These are phyloP conservation scores for Macrotus californicus DNA, from an alignment of 2,113 vertebrate genomes.

Conservation along the genomic window DNA sequence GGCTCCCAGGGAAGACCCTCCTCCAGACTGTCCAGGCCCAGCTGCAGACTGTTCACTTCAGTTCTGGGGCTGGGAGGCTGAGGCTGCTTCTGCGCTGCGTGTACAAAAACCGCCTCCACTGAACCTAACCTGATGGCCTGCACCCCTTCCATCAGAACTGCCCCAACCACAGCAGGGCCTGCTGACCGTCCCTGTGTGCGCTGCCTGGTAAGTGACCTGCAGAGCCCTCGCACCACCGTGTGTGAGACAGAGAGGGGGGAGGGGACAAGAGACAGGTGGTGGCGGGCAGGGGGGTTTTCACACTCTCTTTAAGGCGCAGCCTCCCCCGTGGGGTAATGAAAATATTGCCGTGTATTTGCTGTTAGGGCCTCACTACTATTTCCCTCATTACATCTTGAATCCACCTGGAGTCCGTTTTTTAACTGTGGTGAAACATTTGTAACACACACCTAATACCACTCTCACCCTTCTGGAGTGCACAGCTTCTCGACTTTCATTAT, in stretches of 20 bases:
- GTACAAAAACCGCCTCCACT: background rate
- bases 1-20: background rate
- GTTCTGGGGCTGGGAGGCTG: background rate
- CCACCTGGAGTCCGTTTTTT: background rate
- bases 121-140: background rate
- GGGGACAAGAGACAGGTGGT: background rate
- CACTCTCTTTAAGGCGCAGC: background rate
- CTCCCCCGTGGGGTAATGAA: background rate
- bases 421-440: background rate
- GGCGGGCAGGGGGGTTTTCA: background rate
- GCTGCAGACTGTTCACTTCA: background rate
- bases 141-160: background rate
- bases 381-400: background rate
- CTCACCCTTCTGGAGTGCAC: background rate
- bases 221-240: background rate
- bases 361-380: background rate
- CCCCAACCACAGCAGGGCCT: background rate
- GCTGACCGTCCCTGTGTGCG: background rate
- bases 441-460: background rate
- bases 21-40: background rate
- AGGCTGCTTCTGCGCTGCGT: background rate
- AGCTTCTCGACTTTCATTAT: background rate
- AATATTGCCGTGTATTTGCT: background rate
- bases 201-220: background rate
- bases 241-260: no score